phyloP scores from a whole-genome alignment of 53 echinoderm and acorn worm species.

The Temnopleurus reevesii region DNA sequence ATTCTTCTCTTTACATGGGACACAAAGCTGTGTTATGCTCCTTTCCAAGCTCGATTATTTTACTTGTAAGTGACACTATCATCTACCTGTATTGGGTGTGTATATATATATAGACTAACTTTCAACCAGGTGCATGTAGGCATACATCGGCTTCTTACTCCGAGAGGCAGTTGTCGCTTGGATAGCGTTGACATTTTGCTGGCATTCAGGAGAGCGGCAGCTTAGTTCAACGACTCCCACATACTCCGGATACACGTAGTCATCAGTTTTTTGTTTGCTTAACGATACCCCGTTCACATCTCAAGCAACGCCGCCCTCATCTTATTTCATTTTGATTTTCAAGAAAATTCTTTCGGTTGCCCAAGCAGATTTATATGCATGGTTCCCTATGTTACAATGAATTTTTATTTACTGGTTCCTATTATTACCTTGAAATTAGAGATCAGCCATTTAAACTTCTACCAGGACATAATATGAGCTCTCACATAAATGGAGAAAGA shows the following conservation, averaged over 20 bases:
- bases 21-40: neutral
- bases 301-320: no score
- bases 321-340: no score
- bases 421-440: no score
- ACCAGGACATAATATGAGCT: no score
- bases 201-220: neutral
- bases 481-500: no score
- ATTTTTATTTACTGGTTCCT: no score
- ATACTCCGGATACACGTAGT: neutral
- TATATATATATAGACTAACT: neutral
- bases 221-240: constrained; percentile 12
- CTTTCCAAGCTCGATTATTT: neutral
- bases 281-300: no score
- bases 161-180: neutral
- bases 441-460: no score
- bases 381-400: no score
- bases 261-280: neutral
- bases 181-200: neutral
- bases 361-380: no score
- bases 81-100: neutral
- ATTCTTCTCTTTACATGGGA: neutral
- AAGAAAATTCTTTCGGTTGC: no score
- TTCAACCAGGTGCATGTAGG: no score
- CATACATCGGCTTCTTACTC: neutral
- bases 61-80: neutral